Conservation (phyloP, 2,113 vertebrate genomes). For the Microtus ochrogaster region DNA sequence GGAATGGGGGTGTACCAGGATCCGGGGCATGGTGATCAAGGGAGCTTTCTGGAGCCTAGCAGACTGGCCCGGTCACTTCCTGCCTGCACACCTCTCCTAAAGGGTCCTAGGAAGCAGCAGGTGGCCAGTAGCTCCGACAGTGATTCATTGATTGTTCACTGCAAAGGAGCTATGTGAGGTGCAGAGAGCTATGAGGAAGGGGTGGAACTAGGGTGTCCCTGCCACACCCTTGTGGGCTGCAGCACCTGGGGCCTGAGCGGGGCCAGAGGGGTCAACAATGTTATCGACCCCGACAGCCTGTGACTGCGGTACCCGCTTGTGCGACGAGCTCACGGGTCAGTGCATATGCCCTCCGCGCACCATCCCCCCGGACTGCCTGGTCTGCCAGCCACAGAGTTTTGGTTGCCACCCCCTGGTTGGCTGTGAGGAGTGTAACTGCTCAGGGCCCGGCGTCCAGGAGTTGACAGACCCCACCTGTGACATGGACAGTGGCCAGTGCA, state of each 20-base stretch:
- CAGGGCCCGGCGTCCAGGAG: slow-evolving; percentile 88
- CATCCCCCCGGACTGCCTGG: slow-evolving; percentile 90
- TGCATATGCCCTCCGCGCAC: slow-evolving; percentile 96
- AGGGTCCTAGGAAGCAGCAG: not conserved
- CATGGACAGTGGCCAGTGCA: slow-evolving; percentile 94
- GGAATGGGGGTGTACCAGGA: rapidly evolving
- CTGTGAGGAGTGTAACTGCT: slow-evolving; percentile 97
- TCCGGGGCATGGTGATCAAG: rapidly evolving
- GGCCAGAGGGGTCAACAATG: not conserved
- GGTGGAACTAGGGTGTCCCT: not conserved
- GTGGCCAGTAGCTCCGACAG: not conserved
- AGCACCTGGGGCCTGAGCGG: rapidly evolving
- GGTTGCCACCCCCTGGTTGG: slow-evolving; percentile 97
- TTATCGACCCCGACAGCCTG: slow-evolving; percentile 88
- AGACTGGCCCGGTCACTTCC: not conserved
- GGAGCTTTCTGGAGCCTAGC: not conserved
- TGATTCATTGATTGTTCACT: rapidly evolving
- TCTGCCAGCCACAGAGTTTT: slow-evolving; percentile 94
- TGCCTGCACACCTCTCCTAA: not conserved
- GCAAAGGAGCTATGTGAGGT: not conserved
- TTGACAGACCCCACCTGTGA: slow-evolving; percentile 89
- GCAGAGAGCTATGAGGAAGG: not conserved
- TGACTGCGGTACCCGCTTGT: slow-evolving; percentile 92
- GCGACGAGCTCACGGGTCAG: slow-evolving; percentile 93
- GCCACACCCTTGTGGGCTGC: rapidly evolving